Conservation (phyloP, 2,888 invertebrate genomes). For the Nycteola revayana region DNA sequence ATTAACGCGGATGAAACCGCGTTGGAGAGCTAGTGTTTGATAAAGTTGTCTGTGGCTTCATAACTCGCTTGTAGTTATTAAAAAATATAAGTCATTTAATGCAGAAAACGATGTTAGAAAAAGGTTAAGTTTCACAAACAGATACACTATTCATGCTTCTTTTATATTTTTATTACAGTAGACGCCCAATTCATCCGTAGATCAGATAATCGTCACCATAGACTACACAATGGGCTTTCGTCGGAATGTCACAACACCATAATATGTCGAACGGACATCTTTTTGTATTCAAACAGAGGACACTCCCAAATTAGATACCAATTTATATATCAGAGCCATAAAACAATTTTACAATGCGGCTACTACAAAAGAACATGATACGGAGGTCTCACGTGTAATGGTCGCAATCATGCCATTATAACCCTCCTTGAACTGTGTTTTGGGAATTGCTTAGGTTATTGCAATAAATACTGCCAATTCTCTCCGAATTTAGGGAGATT, state of each 20-base stretch:
- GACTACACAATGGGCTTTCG: conserved; percentile 17
- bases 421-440: no score
- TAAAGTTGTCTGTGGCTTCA: no score
- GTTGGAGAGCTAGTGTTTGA: no score
- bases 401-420: background rate
- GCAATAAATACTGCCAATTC: no score
- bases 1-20: no score
- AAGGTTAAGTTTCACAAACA: no score
- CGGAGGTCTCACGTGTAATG: conserved; percentile 1
- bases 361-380: conserved; percentile 44
- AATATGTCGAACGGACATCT: conserved; percentile 9
- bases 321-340: conserved; percentile 38
- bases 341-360: conserved; percentile 47
- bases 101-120: no score
- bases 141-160: no score
- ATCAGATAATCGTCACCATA: conserved; percentile 20
- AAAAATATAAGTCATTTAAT: no score
- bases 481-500: no score
- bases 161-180: no score
- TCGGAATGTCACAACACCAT: conserved; percentile 22
- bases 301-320: conserved; percentile 32
- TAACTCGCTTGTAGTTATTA: no score
- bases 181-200: conserved; percentile 1
- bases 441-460: background rate
- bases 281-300: conserved; percentile 21